Evolutionary conservation across 2,888 invertebrate genomes (phyloP).

Genomic region (Phengaris arion): DNA sequence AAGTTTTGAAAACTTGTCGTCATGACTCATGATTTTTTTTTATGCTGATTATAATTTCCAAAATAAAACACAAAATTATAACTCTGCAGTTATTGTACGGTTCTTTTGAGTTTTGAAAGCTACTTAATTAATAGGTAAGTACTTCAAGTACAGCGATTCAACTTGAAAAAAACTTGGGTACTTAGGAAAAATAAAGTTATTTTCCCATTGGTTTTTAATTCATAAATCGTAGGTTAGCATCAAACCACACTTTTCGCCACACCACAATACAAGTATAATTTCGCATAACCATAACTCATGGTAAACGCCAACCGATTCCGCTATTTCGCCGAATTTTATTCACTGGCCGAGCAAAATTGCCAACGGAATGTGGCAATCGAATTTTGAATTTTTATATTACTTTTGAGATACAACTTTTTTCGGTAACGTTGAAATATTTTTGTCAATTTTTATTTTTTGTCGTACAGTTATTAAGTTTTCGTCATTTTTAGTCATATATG

Average conservation of each 20-base stretch:
- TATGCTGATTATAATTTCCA: too few species aligned
- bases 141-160: too few species aligned
- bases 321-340: neutral
- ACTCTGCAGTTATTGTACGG: too few species aligned
- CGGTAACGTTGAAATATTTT: neutral
- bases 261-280: neutral
- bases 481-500: too few species aligned
- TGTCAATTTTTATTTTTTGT: neutral
- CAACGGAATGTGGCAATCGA: neutral
- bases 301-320: neutral
- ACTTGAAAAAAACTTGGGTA: neutral
- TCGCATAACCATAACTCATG: slow-evolving; percentile 11
- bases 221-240: neutral
- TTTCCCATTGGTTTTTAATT: neutral
- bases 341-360: neutral
- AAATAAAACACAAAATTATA: too few species aligned
- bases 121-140: too few species aligned
- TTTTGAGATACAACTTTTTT: too few species aligned
- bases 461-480: too few species aligned
- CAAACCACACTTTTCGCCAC: neutral
- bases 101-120: too few species aligned
- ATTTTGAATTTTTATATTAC: slow-evolving; percentile 1
- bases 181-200: neutral
- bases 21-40: too few species aligned
- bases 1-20: neutral